Conservation (phyloP, 2,888 invertebrate species). For the Caradrina clavipalpis region DNA sequence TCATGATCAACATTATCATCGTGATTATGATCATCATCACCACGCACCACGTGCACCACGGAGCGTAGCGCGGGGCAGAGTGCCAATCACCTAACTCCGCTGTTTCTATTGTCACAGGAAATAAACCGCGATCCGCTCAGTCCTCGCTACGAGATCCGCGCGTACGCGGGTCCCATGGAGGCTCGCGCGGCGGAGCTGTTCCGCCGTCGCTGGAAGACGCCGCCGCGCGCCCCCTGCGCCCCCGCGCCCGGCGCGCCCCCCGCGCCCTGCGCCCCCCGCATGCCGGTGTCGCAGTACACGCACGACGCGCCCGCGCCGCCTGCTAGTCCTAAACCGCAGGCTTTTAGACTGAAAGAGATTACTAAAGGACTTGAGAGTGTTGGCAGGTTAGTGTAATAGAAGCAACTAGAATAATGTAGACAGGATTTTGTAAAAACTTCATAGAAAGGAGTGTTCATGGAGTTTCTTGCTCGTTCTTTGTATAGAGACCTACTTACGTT, state of each 20-base stretch:
- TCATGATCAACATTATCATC: no score
- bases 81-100: no score
- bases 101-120: constrained; percentile 81
- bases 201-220: constrained; percentile 95
- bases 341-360: constrained; percentile 93
- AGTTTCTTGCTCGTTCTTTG: no score
- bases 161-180: constrained; percentile 98
- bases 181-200: constrained; percentile 93
- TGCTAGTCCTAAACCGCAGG: constrained; percentile 57
- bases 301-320: constrained; percentile 1
- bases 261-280: constrained; percentile 92
- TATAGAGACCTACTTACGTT: neutral
- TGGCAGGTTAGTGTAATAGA: constrained; percentile 90
- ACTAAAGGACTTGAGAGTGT: constrained; percentile 97
- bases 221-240: constrained; percentile 89
- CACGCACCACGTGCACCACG: no score
- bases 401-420: no score
- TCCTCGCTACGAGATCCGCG: constrained; percentile 94
- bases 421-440: no score
- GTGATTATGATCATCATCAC: no score
- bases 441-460: no score
- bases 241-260: constrained; percentile 85
- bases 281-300: constrained; percentile 88
- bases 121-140: constrained; percentile 92
- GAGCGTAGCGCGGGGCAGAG: no score